Evolutionary conservation across 2,888 invertebrate genomes (phyloP).

Genomic region (Stenoptilia bipunctidactyla): DNA sequence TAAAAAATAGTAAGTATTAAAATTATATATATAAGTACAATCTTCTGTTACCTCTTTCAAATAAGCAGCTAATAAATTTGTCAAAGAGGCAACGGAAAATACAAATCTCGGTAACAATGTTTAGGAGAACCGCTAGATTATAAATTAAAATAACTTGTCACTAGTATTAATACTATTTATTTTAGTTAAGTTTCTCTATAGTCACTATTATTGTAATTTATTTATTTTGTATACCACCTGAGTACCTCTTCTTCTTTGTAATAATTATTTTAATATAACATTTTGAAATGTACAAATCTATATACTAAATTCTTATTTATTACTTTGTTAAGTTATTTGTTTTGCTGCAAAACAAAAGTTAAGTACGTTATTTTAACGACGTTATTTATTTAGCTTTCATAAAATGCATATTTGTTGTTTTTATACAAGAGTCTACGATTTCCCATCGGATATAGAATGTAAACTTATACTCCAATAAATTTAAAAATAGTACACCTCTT

Average conservation of each 20-base stretch:
- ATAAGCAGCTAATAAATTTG: conserved; percentile 32
- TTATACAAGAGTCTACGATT: too few relatives aligned
- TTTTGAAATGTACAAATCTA: too few relatives aligned
- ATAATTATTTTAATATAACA: conserved; percentile 25
- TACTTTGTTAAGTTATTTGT: too few relatives aligned
- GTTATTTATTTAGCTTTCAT: too few relatives aligned
- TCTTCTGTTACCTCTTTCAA: conserved; percentile 68
- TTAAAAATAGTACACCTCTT: too few relatives aligned
- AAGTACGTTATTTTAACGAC: neutral
- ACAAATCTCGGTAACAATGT: conserved; percentile 24
- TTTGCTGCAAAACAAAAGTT: neutral
- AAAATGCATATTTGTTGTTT: too few relatives aligned
- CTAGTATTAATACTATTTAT: conserved; percentile 69
- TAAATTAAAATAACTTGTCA: conserved; percentile 69
- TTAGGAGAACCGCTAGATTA: conserved; percentile 63
- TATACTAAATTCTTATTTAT: conserved; percentile 7
- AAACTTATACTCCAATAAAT: too few relatives aligned
- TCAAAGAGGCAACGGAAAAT: conserved; percentile 66
- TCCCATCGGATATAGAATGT: too few relatives aligned
- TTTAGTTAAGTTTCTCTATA: conserved; percentile 52
- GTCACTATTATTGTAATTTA: conserved; percentile 55
- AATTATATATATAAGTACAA: conserved; percentile 44
- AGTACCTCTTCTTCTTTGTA: conserved; percentile 55
- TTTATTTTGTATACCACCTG: conserved; percentile 57
- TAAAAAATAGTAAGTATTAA: conserved; percentile 46